A percentile compares a stretch with the other conserved stretches of the same genome.
phyloP scores from a whole-genome alignment of 1,140 invertebrate genomes.

The Drosophila aff. region DNA sequence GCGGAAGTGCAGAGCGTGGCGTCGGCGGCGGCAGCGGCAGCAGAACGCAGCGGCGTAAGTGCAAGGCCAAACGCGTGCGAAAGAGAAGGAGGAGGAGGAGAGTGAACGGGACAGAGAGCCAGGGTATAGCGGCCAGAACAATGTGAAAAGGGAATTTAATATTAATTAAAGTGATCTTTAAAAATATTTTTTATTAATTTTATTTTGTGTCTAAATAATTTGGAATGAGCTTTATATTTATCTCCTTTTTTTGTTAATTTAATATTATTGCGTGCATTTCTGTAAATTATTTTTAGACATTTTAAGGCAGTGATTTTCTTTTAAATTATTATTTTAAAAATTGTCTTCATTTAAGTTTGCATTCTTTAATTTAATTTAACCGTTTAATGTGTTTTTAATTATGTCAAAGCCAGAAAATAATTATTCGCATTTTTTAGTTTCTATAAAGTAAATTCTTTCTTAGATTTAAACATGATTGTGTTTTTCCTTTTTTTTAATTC shows the following conservation, averaged over 20 bases:
- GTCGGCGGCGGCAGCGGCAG: constrained; percentile 27
- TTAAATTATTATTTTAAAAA: too few relatives aligned
- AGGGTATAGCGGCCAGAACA: background rate
- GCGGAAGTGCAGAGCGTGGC: constrained; percentile 73
- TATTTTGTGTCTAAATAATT: background rate
- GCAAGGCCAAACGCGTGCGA: constrained; percentile 77
- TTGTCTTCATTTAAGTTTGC: too few relatives aligned
- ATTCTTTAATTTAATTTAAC: too few relatives aligned
- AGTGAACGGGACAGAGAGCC: constrained; percentile 15
- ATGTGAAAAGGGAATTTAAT: constrained; percentile 14
- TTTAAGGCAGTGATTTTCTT: too few relatives aligned
- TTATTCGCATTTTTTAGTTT: too few relatives aligned
- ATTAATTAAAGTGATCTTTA: background rate
- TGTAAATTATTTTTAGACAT: too few relatives aligned
- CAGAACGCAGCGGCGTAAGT: constrained; percentile 68
- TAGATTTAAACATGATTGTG: too few relatives aligned
- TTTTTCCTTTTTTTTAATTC: too few relatives aligned
- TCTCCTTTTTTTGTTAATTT: background rate
- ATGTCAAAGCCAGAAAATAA: too few relatives aligned
- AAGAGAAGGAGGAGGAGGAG: constrained; percentile 24
- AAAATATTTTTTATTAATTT: background rate
- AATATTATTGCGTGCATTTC: too few relatives aligned
- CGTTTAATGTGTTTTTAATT: too few relatives aligned
- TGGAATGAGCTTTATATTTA: background rate
- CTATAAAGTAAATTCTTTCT: too few relatives aligned